These are phyloP conservation scores for Leptopilina myrica DNA, from an alignment of 2,888 invertebrate species.

Conservation along the genomic window DNA sequence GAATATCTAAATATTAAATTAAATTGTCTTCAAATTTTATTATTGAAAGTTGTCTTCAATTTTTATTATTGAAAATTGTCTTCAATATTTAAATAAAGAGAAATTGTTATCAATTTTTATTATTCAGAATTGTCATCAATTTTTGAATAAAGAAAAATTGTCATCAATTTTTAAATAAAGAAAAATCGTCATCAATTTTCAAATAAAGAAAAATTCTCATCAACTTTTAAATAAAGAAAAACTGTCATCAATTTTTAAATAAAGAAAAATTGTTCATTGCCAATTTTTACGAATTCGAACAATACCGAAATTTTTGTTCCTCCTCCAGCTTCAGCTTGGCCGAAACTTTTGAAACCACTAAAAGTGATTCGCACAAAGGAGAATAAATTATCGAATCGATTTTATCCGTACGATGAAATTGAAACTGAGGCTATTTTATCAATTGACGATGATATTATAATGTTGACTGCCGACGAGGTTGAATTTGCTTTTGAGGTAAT, in stretches of 20 bases:
- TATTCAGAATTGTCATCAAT: neutral
- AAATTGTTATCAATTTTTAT: no score
- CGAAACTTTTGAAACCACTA: constrained; percentile 90
- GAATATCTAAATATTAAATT: constrained; percentile 66
- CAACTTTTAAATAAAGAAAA: neutral
- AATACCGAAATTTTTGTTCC: constrained; percentile 49
- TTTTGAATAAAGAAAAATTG: constrained; percentile 29
- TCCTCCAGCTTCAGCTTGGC: constrained; percentile 88
- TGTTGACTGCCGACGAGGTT: constrained; percentile 96
- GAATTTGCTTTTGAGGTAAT: constrained; percentile 91
- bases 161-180: no score
- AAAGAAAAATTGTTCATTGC: no score
- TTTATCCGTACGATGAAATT: constrained; percentile 96
- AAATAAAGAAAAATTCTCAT: no score
- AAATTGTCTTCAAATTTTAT: neutral
- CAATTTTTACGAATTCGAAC: no score
- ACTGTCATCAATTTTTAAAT: constrained; percentile 12
- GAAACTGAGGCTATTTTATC: constrained; percentile 97
- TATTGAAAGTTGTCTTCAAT: neutral
- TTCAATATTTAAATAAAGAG: no score
- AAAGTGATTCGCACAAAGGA: constrained; percentile 93
- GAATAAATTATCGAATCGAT: constrained; percentile 96
- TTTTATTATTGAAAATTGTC: neutral
- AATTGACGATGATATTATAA: constrained; percentile 96
- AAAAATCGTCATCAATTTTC: no score